Conservation (phyloP, 1,140 invertebrate species). For the Notospermus geniculatus region DNA sequence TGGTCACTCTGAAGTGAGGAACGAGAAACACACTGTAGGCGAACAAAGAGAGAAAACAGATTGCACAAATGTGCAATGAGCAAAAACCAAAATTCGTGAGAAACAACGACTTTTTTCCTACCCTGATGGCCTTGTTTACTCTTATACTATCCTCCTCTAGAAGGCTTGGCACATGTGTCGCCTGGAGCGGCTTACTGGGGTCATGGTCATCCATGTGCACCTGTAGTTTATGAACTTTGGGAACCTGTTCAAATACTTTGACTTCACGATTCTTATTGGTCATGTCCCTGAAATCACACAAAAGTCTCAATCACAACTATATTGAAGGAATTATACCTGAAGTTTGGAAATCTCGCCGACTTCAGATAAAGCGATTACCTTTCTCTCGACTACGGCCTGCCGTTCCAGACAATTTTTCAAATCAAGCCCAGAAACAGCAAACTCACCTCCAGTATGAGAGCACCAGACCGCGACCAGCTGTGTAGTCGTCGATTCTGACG, state of each 20-base stretch:
- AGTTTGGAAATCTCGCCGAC: too few species aligned
- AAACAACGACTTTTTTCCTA: conserved; percentile 18
- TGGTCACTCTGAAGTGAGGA: conserved; percentile 70
- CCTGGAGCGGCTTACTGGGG: conserved; percentile 75
- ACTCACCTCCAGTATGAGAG: conserved; percentile 86
- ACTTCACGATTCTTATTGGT: conserved; percentile 23
- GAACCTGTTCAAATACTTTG: too few species aligned
- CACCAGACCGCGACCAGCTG: conserved; percentile 80
- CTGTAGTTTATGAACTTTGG: conserved; percentile 71
- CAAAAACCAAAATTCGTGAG: conserved; percentile 60
- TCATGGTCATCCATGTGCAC: conserved; percentile 84
- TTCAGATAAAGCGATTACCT: too few species aligned
- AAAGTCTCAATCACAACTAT: too few species aligned
- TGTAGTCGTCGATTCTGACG: conserved; percentile 89
- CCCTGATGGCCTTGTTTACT: conserved; percentile 55
- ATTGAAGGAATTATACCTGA: too few species aligned
- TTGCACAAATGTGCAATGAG: too few species aligned
- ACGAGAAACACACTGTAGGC: too few species aligned
- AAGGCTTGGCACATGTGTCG: conserved; percentile 84
- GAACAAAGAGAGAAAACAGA: too few species aligned
- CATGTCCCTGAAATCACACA: too few species aligned
- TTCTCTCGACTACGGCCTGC: too few species aligned
- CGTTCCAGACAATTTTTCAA: too few species aligned
- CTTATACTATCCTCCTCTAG: conserved; percentile 63
- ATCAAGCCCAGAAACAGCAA: neutral